Evolutionary conservation across 2,888 invertebrate species (phyloP), one percentile per base, ranked within the genome.

Genomic region (Catonia carolina): DNA sequence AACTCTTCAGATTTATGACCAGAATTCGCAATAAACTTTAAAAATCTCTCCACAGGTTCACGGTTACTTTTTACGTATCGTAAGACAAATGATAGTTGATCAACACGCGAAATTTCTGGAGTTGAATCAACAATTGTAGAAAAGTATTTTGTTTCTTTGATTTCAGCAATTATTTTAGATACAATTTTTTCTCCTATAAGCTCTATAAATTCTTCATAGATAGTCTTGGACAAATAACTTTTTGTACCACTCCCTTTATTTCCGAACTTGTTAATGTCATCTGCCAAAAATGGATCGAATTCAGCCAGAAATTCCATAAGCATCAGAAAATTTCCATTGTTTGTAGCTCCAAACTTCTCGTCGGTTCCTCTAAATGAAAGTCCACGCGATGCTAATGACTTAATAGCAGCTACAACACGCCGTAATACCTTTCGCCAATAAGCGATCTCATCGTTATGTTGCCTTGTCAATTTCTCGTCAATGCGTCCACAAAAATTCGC

Each of bases 1-100:
- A 64, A 58, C 18, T 64, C 57, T 58, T 59, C 51, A 49, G 63
- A 55, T 52, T 62, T 64, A 53, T 63, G 62, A 47, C 60, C 60
- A 53, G 56, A 53, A 48, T 52, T 51, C 2, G 59, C 55, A 39
- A 64, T 52, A 56, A 65, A 63, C 37, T 57, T 41, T 15, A 58
- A 39, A 54, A 59, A 61, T 50, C 55, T 12, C 35, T 58, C 55
- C 37, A 52, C 55, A 35, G 61, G 61, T 15, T 45, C 49, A n/a
- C 57, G 55, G 51, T 52, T 51, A 35, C 51, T 18, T 33, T 41
- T 48, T 15, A 57, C 55, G 47, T 53, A 58, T 27, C 57, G 50
- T 33, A 61, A 15, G 27, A 55, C 54, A 39, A 61, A 57, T 51
- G 59, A 50, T 10, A 61, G n/a, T 36, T 52, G 52, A 39, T 63